Evolutionary conservation across 2,797 vertebrate species (phyloP), one percentile per base, ranked within the genome.

Genomic region (Takifugu rubripes): DNA sequence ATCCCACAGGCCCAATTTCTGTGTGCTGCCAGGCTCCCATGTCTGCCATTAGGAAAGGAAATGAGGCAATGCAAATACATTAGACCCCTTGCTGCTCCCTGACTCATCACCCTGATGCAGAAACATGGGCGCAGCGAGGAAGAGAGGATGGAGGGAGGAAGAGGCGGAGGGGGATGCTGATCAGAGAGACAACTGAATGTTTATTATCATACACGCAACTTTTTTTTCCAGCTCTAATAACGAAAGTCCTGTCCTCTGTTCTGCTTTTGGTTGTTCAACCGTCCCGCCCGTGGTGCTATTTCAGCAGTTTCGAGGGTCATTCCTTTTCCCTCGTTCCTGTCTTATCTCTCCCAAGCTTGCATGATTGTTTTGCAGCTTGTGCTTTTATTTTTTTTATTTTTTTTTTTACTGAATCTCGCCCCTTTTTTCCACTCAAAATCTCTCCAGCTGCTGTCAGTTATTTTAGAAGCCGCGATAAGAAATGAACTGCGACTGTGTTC

Each of bases 61-160:
- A 86, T 87, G 81, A 87, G 79, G 77, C 71, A 52, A 70, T 79
- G 79, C 77, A 75, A 77, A 79, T 81, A 73, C 81, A 69, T 70
- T 42, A 65, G 72, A 75, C 74, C 73, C 72, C 74, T 70, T 12
- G 59, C 71, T 67, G 74, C 78, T 81, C 68, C 54, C 74, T 81
- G 79, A 83, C 70, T 81, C 80, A 74, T 77, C 73, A 67, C 60
- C 70, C 75, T 25, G 46, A 66, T 74, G 76, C 40, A 70, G 61
- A 58, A 59, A 68, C 52, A 44, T 66, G 64, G 67, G 55, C 12
- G 26, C 55, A 55, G 56, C 6, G 27, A 77, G 27, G 21, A 49
- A 15, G 51, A 12, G 36, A 4, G 10, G 36, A 12, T 40, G 36
- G 36, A 12, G 56, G 43, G 29, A 49, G 57, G 45, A 42, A 60